A percentile compares a stretch with the other conserved stretches of the same genome.
phyloP scores from a whole-genome alignment of 2,113 vertebrate species.

The Gymnogyps californianus region DNA sequence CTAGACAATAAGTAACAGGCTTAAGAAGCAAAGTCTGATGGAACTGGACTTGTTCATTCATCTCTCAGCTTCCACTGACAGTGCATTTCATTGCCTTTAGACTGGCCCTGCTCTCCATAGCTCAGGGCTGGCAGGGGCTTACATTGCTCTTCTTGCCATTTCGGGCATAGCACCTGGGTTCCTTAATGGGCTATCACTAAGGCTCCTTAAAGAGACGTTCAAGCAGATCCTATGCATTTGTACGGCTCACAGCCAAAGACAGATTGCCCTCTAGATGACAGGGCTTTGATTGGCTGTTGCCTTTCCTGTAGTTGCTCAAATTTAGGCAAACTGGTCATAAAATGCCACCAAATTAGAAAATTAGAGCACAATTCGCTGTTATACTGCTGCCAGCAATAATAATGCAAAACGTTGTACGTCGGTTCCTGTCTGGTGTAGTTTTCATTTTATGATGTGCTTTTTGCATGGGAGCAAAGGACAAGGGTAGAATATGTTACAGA shows the following conservation, averaged over 20 bases:
- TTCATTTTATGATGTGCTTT: not conserved
- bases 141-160: not conserved
- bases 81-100: not conserved
- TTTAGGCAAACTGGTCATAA: not conserved
- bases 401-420: not conserved
- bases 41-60: not conserved
- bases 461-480: not conserved
- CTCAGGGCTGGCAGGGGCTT: not conserved
- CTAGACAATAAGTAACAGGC: not conserved
- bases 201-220: not conserved
- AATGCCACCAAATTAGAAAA: not conserved
- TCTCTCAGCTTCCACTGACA: not conserved
- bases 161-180: not conserved
- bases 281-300: not conserved
- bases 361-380: not conserved
- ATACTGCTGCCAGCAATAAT: not conserved
- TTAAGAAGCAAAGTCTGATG: constrained; percentile 6
- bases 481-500: not conserved
- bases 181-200: not conserved
- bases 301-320: not conserved
- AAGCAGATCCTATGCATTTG: not conserved
- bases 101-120: not conserved
- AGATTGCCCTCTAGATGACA: not conserved
- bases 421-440: not conserved
- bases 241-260: not conserved